These are phyloP conservation scores for Conus ventricosus DNA, from an alignment of 1,140 invertebrate genomes.

Conservation along the genomic window DNA sequence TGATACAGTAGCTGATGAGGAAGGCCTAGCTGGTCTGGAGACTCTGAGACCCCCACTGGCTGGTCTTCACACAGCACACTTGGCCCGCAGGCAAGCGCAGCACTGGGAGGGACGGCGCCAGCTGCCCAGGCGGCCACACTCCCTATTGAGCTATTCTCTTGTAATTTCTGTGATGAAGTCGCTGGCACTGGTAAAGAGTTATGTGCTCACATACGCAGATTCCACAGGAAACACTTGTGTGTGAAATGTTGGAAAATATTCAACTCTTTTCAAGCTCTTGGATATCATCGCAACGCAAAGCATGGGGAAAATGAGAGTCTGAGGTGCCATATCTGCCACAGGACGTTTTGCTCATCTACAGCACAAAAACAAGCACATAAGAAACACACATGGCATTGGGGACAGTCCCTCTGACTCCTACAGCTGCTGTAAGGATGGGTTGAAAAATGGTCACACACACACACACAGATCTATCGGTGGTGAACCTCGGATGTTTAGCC, in stretches of 20 bases:
- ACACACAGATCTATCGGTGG: too few species aligned
- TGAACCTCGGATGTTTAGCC: too few species aligned
- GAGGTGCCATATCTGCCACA: not conserved
- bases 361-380: slow-evolving; percentile 19
- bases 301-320: not conserved
- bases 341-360: slow-evolving; percentile 1
- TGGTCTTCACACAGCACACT: not conserved
- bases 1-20: not conserved
- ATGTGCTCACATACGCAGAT: not conserved
- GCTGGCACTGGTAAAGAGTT: not conserved
- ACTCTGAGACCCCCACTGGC: not conserved
- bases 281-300: slow-evolving; percentile 19
- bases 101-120: not conserved
- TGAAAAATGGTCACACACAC: too few species aligned
- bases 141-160: not conserved
- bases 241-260: not conserved
- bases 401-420: not conserved
- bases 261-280: slow-evolving; percentile 5
- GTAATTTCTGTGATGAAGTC: not conserved
- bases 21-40: not conserved
- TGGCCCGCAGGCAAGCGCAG: not conserved
- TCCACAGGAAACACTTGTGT: not conserved
- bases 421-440: too few species aligned
- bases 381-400: not conserved
- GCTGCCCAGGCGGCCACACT: not conserved